Base-by-base conservation (phyloP, 1,140 invertebrate species). In the Diorhabda elongata region DNA sequence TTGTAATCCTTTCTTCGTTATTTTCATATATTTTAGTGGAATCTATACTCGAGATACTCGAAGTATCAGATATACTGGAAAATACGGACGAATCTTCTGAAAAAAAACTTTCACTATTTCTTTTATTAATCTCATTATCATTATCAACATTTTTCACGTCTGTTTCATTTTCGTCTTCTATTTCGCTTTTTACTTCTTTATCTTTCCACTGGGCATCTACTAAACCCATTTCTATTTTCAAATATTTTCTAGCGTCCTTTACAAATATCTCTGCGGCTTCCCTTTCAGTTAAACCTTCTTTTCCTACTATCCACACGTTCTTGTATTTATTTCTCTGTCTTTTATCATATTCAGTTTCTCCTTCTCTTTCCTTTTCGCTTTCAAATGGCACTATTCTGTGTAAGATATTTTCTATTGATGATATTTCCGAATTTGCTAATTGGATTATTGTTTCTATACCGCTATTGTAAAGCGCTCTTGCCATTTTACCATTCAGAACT, bases 201-300 rank as follows among this genome's bases (percentile, higher is more conserved):
- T 59, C 7, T 3, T 75, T 76, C 88, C 88, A 89, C 73, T 86
- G 86, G 6, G 88, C 87, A 68, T 85, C 84, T 41, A 77, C 78
- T 2, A 87, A 82, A 4, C 88, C 88, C 67, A 89, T 85, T 81
- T 89, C 88, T 67, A 82, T 76, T 77, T 89, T 82, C 4, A 93
- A 80, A 81, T 88, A 87, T 71, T 84, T 82, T 75, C 92, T 87
- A 11, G 96, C 94, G 83, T 96, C 93, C 47, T 85, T 74, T 52
- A 98, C 90, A 3, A 98, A 84, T 62, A 93, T 83, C 68, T 84
- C 77, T 26, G 96, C 93, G 11, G 94, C 95, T 82, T 97, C 90
- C 69, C 83, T 85, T 58, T 92, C 89, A 52, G 93, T 94, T 67
- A 97, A 83, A 41, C 90, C 92, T 76, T 90, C 87, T 80, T 87